These are phyloP conservation scores for Hephaestus fuliginosus DNA, from an alignment of 2,797 vertebrate species.

Conservation along the genomic window DNA sequence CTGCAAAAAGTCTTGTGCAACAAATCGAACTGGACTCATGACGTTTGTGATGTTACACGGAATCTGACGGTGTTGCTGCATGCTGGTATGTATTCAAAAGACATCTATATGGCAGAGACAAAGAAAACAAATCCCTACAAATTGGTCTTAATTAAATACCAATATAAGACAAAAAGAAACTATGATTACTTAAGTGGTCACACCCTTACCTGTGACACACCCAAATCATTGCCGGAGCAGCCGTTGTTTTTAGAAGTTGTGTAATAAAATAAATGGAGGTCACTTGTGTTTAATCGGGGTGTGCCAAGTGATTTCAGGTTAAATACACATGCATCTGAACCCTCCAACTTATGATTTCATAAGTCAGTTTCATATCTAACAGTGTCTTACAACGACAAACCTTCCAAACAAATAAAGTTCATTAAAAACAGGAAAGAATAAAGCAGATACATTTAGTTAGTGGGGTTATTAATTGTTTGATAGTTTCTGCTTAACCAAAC, in stretches of 20 bases:
- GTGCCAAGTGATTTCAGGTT: slow-evolving; percentile 10
- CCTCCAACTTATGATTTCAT: neutral
- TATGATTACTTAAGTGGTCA: slow-evolving; percentile 3
- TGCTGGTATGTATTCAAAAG: neutral
- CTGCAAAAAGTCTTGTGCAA: neutral
- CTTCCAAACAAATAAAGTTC: neutral
- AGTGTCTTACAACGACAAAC: neutral
- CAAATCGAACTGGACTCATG: neutral
- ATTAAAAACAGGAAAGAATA: neutral
- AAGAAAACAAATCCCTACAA: slow-evolving; percentile 16
- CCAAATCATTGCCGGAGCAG: slow-evolving; percentile 3
- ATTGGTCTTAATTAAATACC: neutral
- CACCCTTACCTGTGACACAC: slow-evolving; percentile 1
- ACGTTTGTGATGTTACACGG: neutral
- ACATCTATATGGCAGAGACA: neutral
- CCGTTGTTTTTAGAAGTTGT: slow-evolving; percentile 36
- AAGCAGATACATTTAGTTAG: neutral
- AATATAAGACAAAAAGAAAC: slow-evolving; percentile 4
- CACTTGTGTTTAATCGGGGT: slow-evolving; percentile 37
- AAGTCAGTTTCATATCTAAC: neutral
- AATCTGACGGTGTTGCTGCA: neutral
- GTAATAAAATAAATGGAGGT: slow-evolving; percentile 26
- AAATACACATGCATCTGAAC: slow-evolving; percentile 5
- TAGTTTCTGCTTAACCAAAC: neutral
- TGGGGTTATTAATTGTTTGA: neutral